Conservation (phyloP, 2,797 vertebrate species). For the Thripadectes ignobilis region DNA sequence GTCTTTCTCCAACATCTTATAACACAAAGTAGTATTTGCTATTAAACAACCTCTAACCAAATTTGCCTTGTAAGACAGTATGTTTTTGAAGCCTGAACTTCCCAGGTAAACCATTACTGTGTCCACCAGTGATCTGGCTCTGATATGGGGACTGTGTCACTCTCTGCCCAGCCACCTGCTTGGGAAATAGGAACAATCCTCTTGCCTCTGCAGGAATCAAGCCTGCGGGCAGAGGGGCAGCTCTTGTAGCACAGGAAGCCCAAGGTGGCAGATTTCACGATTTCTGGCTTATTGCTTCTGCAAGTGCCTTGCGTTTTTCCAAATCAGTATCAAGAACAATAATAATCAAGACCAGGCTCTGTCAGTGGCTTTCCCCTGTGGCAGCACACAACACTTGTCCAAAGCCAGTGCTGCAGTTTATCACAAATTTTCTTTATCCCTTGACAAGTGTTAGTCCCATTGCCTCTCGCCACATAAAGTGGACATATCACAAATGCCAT, state of each 20-base stretch:
- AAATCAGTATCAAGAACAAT: neutral
- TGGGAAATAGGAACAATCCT: neutral
- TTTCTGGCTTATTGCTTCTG: neutral
- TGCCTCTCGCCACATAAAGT: neutral
- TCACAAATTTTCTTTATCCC: slow-evolving; percentile 14
- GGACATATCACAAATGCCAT: slow-evolving; percentile 17
- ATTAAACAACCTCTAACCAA: neutral
- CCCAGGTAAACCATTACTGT: neutral
- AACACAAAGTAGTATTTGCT: neutral
- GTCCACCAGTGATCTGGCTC: neutral
- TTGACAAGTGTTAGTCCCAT: neutral
- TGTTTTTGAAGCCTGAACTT: neutral
- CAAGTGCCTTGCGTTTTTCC: neutral
- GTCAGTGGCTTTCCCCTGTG: neutral
- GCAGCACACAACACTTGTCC: neutral
- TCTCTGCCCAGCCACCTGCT: neutral
- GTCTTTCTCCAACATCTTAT: neutral
- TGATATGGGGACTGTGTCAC: neutral
- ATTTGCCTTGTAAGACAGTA: neutral
- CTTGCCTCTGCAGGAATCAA: neutral
- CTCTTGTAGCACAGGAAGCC: neutral
- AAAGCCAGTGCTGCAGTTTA: neutral
- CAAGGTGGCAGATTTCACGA: neutral
- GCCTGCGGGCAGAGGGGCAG: neutral
- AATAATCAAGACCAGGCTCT: neutral